phyloP scores from a whole-genome alignment of 64 coral and sea anemone species.

The Actinia equina region DNA sequence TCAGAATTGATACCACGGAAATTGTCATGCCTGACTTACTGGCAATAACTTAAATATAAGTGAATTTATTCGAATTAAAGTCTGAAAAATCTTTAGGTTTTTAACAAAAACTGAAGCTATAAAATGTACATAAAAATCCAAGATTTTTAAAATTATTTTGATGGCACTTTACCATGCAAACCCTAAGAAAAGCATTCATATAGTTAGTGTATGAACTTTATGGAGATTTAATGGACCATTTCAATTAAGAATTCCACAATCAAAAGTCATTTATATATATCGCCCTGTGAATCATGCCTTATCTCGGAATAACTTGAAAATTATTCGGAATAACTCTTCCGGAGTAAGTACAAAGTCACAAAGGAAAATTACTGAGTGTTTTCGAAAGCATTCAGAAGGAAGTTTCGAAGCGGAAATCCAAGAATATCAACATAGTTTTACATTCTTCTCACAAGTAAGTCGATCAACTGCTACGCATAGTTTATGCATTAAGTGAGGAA shows the following conservation, averaged over 20 bases:
- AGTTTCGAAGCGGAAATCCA: constrained; percentile 1
- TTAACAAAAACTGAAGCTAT: too few species aligned
- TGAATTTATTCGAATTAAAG: too few species aligned
- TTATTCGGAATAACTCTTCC: not conserved
- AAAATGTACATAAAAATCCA: too few species aligned
- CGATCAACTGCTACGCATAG: not conserved
- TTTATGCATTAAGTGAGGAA: not conserved
- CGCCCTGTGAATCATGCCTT: not conserved
- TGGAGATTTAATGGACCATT: not conserved
- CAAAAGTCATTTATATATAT: not conserved
- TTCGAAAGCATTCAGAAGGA: not conserved
- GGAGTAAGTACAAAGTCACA: not conserved
- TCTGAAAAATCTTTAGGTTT: too few species aligned
- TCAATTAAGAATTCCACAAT: not conserved
- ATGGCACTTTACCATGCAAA: not conserved
- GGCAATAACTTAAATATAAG: too few species aligned
- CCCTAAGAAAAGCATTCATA: not conserved
- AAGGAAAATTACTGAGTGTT: not conserved
- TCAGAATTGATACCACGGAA: too few species aligned
- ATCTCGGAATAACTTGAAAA: not conserved
- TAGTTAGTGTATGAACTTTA: not conserved
- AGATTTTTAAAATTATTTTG: not conserved
- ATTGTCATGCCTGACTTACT: too few species aligned
- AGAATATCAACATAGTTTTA: not conserved
- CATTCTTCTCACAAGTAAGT: not conserved